These are phyloP conservation scores for Lethenteron camtschaticum DNA, from an alignment of 2,113 vertebrate genomes.

Conservation along the genomic window DNA sequence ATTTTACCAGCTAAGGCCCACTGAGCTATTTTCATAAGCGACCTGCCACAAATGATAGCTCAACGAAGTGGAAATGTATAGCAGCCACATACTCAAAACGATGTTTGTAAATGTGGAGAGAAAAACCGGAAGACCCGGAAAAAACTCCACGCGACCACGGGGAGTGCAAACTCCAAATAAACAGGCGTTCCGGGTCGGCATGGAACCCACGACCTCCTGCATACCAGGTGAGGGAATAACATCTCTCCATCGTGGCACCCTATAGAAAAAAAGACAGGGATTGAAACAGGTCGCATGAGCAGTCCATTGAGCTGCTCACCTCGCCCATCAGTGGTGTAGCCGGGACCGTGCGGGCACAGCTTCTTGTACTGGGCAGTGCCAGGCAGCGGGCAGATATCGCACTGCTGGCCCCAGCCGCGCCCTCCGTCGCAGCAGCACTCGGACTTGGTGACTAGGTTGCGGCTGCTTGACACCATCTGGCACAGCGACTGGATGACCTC, in stretches of 20 bases:
- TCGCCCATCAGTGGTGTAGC: slow-evolving; percentile 54
- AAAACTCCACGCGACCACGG: neutral
- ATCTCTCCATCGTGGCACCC: neutral
- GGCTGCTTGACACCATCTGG: slow-evolving; percentile 50
- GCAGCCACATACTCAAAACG: too few relatives aligned
- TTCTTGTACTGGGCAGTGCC: slow-evolving; percentile 58
- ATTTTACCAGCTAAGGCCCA: too few relatives aligned
- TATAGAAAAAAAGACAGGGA: neutral
- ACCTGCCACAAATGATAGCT: too few relatives aligned
- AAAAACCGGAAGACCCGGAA: neutral
- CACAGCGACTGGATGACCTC: slow-evolving; percentile 67
- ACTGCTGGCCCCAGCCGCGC: slow-evolving; percentile 59
- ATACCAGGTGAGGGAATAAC: neutral
- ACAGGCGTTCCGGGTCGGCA: too few relatives aligned
- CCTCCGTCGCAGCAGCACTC: slow-evolving; percentile 68
- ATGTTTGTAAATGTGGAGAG: neutral
- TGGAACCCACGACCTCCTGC: too few relatives aligned
- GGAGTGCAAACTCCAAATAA: too few relatives aligned
- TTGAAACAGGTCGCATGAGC: neutral
- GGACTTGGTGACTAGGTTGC: slow-evolving; percentile 51
- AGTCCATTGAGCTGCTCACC: slow-evolving; percentile 27
- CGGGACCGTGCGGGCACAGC: slow-evolving; percentile 69
- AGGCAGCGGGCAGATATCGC: slow-evolving; percentile 64
- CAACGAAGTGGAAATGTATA: too few relatives aligned
- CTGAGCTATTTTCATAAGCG: too few relatives aligned